These are phyloP conservation scores for Apodemia zela DNA, from an alignment of 2,888 invertebrate genomes.

Conservation along the genomic window DNA sequence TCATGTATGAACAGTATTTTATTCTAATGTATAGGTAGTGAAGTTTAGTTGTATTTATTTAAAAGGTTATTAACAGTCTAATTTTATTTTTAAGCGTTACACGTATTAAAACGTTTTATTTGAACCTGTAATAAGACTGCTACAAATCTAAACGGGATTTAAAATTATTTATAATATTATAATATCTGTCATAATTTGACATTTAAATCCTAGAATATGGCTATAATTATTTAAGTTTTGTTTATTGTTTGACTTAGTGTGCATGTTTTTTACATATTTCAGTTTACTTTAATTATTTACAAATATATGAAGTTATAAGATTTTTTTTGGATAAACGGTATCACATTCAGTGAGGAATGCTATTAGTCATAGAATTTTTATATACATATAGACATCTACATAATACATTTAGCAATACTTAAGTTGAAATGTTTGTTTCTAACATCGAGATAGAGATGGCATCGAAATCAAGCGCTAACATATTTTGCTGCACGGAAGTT, in stretches of 20 bases:
- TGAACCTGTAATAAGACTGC: conserved; percentile 22
- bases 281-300: neutral
- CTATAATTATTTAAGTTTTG: conserved; percentile 2
- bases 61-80: too few relatives aligned
- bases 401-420: neutral
- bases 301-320: neutral
- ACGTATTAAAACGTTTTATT: neutral
- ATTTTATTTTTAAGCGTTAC: neutral
- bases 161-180: conserved; percentile 15
- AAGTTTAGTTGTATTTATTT: neutral
- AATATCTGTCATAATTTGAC: neutral
- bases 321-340: neutral
- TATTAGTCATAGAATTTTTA: neutral
- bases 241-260: neutral
- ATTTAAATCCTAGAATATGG: neutral
- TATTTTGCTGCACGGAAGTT: neutral
- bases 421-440: too few relatives aligned
- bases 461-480: neutral
- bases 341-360: neutral
- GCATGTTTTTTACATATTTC: neutral
- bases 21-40: neutral
- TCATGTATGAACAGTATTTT: neutral
- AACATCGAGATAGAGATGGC: too few relatives aligned
- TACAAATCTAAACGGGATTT: conserved; percentile 16
- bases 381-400: too few relatives aligned